These are phyloP conservation scores for Pseudoatta argentina DNA, from an alignment of 1,140 invertebrate species.

Conservation along the genomic window DNA sequence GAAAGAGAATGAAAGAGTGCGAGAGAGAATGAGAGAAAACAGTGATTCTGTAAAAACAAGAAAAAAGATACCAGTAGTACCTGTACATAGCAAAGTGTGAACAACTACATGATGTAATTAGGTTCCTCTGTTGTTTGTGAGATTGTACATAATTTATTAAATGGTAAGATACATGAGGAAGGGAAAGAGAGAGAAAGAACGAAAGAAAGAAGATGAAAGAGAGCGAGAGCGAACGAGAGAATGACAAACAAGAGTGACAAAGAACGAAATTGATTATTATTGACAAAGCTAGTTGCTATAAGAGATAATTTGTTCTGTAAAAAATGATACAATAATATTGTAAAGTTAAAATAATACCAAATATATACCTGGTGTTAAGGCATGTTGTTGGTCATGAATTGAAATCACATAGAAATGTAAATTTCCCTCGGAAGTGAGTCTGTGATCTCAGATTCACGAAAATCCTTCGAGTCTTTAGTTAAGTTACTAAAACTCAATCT, in stretches of 20 bases:
- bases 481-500: not conserved
- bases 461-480: not conserved
- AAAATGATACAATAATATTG: slow-evolving; percentile 83
- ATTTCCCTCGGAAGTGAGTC: not conserved
- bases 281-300: slow-evolving; percentile 83
- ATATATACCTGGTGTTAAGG: slow-evolving; percentile 85
- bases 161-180: slow-evolving; percentile 80
- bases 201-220: slow-evolving; percentile 7
- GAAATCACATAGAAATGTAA: not conserved
- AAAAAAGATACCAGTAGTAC: slow-evolving; percentile 82
- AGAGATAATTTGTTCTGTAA: slow-evolving; percentile 83
- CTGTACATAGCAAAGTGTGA: slow-evolving; percentile 86
- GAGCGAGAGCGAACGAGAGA: slow-evolving; percentile 42
- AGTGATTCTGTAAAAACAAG: slow-evolving; percentile 74
- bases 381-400: slow-evolving; percentile 62
- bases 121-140: slow-evolving; percentile 86
- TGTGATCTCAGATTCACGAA: not conserved
- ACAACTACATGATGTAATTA: slow-evolving; percentile 86
- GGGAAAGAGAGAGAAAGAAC: slow-evolving; percentile 47
- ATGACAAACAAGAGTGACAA: slow-evolving; percentile 60
- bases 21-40: slow-evolving; percentile 57
- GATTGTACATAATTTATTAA: slow-evolving; percentile 87
- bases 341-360: slow-evolving; percentile 85
- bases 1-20: slow-evolving; percentile 55
- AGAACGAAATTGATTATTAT: slow-evolving; percentile 83